Base-by-base conservation (phyloP, 2,888 invertebrate species). In the Germaria angustata region DNA sequence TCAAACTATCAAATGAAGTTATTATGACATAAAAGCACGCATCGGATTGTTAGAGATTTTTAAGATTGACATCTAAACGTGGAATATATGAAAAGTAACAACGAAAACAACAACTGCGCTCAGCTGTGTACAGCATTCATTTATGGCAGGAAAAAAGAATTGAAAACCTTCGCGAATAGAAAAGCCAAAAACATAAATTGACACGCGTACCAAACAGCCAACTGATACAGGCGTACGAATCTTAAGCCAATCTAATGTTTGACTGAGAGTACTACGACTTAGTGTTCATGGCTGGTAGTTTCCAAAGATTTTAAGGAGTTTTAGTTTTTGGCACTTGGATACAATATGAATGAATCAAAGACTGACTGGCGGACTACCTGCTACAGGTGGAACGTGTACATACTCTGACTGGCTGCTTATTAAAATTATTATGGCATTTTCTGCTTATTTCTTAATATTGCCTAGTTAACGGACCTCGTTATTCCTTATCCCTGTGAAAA, bases 11-110 rank as follows among this genome's bases (percentile, higher is more conserved):
- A 75, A 82, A 82, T 82, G 79, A 82, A 82, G 82, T 82, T 79
- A 82, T 82, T 79, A 82, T 82, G 82, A 75, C 82, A 82, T 79
- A 79, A 75, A 82, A 65, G 82, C 82, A 82, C 82, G 82, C 82
- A 82, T 79, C 75, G 82, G 75, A 79, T 82, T 79, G 79, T 82
- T 82, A 71, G 71, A 55, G 75, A 79, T 82, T 79, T n/a, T 79
- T 71, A 15, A 79, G 82, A 82, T 82, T 82, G 82, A 82, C 79
- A 82, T 79, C 79, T 79, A 59, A 82, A 82, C 78, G 81, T 77
- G 72, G 66, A 77, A 44, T 66, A 72, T 73, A 46, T 46, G 53
- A 75, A 53, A 41, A n/a, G 41, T 53, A 65, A 53, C 63, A 44
- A 24, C 46, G 28, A 3, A n/a, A 15, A 4, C 73, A 44, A 53